Evolutionary conservation across 2,113 vertebrate genomes (phyloP).

Genomic region (Mirza zaza): DNA sequence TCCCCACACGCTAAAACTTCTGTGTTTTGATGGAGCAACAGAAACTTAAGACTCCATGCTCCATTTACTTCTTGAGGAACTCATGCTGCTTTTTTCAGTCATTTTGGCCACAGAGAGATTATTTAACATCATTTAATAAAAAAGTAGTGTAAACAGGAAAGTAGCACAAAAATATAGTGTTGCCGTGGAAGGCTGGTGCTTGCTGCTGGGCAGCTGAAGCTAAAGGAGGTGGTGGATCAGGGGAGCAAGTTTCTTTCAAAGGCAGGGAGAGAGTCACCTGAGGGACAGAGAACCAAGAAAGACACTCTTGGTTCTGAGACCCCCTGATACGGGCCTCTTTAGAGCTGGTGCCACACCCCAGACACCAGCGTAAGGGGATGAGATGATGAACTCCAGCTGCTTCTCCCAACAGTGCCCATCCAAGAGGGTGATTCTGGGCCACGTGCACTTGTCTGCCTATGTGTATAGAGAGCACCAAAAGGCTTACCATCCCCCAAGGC

Average conservation of each 20-base stretch:
- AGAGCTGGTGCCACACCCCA: background rate
- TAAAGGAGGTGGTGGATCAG: background rate
- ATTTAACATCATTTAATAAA: conserved; percentile 63
- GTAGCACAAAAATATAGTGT: background rate
- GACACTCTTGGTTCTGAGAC: background rate
- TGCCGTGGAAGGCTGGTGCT: background rate
- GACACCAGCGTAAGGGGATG: accelerated
- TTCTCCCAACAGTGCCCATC: background rate
- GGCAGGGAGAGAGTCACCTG: background rate
- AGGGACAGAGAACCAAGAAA: background rate
- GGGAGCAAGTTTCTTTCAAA: background rate
- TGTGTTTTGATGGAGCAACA: background rate
- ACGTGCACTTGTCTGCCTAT: accelerated
- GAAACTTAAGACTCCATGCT: background rate
- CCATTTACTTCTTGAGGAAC: background rate
- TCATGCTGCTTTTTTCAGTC: background rate
- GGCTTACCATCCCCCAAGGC: background rate
- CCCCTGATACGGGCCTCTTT: background rate
- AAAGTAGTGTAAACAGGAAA: conserved; percentile 13
- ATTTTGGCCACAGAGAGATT: background rate
- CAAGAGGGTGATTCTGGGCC: background rate
- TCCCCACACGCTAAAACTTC: too few relatives aligned
- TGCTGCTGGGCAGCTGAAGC: background rate
- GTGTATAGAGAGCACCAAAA: background rate
- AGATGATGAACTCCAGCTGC: background rate